Evolutionary conservation across 2,797 vertebrate genomes (phyloP).

Genomic region (Parambassis ranga): DNA sequence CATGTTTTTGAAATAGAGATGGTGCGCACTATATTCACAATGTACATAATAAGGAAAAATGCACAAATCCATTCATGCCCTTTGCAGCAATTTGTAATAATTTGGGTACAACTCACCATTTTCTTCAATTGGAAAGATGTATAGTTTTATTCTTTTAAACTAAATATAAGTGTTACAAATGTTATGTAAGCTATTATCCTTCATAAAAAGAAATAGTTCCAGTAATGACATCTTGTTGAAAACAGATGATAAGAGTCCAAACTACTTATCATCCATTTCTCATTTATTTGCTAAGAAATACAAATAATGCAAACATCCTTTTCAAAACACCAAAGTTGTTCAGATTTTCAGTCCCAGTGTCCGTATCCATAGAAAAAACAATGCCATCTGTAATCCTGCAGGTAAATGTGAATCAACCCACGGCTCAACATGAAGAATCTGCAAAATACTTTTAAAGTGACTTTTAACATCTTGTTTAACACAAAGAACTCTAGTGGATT

Average conservation of each 20-base stretch:
- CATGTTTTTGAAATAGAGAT: too few relatives aligned
- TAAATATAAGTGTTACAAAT: too few relatives aligned
- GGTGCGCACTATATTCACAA: too few relatives aligned
- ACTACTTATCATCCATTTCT: conserved; percentile 47
- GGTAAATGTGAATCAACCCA: conserved; percentile 26
- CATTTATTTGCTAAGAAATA: conserved; percentile 80
- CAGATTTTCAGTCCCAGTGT: conserved; percentile 23
- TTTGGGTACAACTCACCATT: neutral
- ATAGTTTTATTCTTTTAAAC: too few relatives aligned
- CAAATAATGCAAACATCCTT: conserved; percentile 74
- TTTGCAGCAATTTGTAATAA: neutral
- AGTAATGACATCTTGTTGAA: neutral
- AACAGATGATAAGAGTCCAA: conserved; percentile 33
- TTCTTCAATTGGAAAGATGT: neutral
- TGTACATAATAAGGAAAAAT: too few relatives aligned
- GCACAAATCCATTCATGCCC: neutral
- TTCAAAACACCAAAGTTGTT: conserved; percentile 61
- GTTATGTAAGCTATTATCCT: neutral
- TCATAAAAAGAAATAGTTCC: neutral
- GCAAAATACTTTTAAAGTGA: conserved; percentile 40
- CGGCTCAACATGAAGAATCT: conserved; percentile 27
- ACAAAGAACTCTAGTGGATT: conserved; percentile 41
- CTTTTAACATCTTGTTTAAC: conserved; percentile 35
- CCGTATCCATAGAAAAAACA: conserved; percentile 42
- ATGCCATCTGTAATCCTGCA: conserved; percentile 20